Evolutionary conservation across 1,140 invertebrate genomes (phyloP).

Genomic region (Aphelinus certus): DNA sequence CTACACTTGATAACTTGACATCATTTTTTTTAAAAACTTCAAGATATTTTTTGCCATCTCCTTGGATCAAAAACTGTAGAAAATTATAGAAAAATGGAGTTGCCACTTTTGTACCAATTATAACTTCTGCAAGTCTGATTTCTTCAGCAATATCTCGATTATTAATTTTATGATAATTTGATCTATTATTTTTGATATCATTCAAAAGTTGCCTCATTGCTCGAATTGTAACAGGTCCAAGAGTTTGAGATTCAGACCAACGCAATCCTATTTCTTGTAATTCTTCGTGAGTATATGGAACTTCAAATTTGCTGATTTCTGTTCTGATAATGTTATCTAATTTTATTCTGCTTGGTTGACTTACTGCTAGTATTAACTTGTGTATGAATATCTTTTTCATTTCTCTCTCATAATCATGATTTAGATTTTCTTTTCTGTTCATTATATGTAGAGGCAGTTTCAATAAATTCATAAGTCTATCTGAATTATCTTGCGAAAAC

Average conservation of each 20-base stretch:
- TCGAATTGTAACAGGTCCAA: constrained; percentile 15
- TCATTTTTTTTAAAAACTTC: constrained; percentile 12
- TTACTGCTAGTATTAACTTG: constrained; percentile 44
- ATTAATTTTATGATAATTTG: neutral
- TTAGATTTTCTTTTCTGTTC: neutral
- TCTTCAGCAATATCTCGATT: neutral
- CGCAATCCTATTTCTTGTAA: constrained; percentile 18
- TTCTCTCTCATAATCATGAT: constrained; percentile 14
- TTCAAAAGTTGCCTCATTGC: constrained; percentile 43
- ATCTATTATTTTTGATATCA: constrained; percentile 13
- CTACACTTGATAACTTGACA: constrained; percentile 7
- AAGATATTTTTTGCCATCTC: constrained; percentile 14
- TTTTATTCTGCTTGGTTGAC: constrained; percentile 33
- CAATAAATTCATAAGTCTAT: constrained; percentile 17
- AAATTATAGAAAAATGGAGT: neutral
- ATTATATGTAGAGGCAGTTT: neutral
- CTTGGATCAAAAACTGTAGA: constrained; percentile 8
- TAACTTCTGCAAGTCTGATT: constrained; percentile 19
- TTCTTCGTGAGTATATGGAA: constrained; percentile 21
- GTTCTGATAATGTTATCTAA: constrained; percentile 25
- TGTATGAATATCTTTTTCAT: constrained; percentile 42
- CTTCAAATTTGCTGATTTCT: constrained; percentile 24
- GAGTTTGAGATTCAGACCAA: constrained; percentile 23
- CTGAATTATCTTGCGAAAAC: constrained; percentile 32
- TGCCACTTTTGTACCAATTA: neutral